A percentile compares a stretch with the other conserved stretches of the same genome.
These are phyloP conservation scores for Tamandua tetradactyla DNA, from an alignment of 2,797 vertebrate species.

Conservation along the genomic window DNA sequence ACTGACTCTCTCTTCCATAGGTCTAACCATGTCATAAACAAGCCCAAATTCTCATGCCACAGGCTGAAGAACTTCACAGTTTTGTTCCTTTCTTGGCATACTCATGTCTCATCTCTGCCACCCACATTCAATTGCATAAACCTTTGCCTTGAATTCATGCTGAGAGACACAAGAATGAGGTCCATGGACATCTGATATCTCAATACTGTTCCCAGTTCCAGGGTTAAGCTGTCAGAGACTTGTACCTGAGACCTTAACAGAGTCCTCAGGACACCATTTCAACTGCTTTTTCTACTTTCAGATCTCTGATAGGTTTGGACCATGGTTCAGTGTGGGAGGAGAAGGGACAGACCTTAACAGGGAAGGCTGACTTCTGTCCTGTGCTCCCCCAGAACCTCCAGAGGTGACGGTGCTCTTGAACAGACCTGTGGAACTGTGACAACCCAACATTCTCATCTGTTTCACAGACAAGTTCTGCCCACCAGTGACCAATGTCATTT, in stretches of 20 bases:
- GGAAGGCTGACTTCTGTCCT: not conserved
- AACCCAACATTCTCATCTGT: constrained; percentile 81
- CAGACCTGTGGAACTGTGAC: constrained; percentile 28
- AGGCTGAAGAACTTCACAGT: not conserved
- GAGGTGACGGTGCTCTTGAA: constrained; percentile 64
- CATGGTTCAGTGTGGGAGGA: not conserved
- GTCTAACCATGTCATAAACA: not conserved
- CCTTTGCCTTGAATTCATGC: not conserved
- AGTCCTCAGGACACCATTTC: too few species aligned
- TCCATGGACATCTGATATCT: too few species aligned
- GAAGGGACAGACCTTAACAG: not conserved
- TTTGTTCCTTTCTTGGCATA: not conserved
- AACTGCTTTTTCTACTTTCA: too few species aligned
- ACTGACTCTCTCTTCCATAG: not conserved
- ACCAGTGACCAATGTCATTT: constrained; percentile 62
- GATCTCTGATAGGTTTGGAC: not conserved
- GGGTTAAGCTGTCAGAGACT: too few species aligned
- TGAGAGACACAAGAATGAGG: too few species aligned
- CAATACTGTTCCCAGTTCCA: too few species aligned
- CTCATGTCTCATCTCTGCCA: not conserved
- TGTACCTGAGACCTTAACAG: too few species aligned
- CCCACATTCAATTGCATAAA: not conserved
- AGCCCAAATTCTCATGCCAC: not conserved
- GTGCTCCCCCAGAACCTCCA: constrained; percentile 70
- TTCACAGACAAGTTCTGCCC: constrained; percentile 79